Evolutionary conservation across 1,140 invertebrate genomes (phyloP), one percentile per base, ranked within the genome.

Genomic region (Drosophila burlai): DNA sequence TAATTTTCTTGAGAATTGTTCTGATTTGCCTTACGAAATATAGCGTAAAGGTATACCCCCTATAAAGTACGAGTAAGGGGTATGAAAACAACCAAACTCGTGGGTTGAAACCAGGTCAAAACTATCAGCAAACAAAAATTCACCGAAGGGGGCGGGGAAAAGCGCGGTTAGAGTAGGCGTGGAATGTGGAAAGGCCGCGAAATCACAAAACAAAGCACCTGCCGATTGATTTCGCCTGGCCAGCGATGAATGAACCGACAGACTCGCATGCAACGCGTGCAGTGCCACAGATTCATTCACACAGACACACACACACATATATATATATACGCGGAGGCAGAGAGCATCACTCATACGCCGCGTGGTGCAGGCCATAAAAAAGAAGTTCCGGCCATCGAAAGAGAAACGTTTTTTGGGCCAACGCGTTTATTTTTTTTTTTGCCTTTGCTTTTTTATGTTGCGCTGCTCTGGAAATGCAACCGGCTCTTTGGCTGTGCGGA

Each of bases 101-200:
- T n/a, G 60, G 52, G 54, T 61, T 60, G 74, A 89, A 89, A 85
- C 81, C 69, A 89, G 84, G 84, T 87, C 84, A 87, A 87, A 87
- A 87, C 84, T 87, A 87, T 89, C 81, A 71, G 78, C 81, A 84
- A 89, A 84, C 85, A 90, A 76, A 91, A 85, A 89, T 89, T 85
- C 74, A 47, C 73, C 46, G 21, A 40, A 4, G 2, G 31, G 21
- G 46, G 8, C 10, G 34, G 31, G 52, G 40, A 47, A 38, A 65
- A 40, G 38, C 49, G 21, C 36, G 52, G 49, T 18, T 52, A 52
- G 50, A 24, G 52, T 38, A 24, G 52, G 52, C 52, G 18, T 36
- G 52, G 54, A 11, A 21, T 13, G 42, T 47, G 45, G 45, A 40
- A 55, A 66, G 71, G 47, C 43, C 45, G 54, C 57, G 63, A 75